Conservation (phyloP, 2,888 invertebrate species). For the Patella depressa region DNA sequence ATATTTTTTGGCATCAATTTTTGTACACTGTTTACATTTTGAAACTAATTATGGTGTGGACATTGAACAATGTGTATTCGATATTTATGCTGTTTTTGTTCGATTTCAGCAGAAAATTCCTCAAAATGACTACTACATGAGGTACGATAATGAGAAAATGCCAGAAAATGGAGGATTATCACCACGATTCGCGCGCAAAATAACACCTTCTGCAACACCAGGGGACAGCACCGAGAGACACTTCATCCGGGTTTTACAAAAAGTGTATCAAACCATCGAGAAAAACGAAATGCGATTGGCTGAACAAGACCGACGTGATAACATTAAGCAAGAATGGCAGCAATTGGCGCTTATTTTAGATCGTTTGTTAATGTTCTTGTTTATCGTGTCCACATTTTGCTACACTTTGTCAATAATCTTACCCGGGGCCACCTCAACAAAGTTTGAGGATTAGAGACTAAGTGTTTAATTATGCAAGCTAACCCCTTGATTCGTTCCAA, state of each 20-base stretch:
- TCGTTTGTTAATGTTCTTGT: conserved; percentile 73
- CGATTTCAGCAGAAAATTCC: conserved; percentile 35
- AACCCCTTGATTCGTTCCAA: too few relatives aligned
- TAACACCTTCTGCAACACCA: conserved; percentile 31
- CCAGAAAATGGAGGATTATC: conserved; percentile 59
- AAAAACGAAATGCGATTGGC: conserved; percentile 82
- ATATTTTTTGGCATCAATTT: too few relatives aligned
- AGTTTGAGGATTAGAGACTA: background rate
- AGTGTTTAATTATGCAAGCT: background rate
- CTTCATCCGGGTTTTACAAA: conserved; percentile 79
- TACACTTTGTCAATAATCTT: conserved; percentile 7
- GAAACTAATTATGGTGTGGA: too few relatives aligned
- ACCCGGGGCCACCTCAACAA: background rate
- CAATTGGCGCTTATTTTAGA: conserved; percentile 84
- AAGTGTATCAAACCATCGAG: conserved; percentile 83
- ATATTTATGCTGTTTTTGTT: background rate
- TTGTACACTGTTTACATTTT: too few relatives aligned
- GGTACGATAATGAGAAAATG: conserved; percentile 41
- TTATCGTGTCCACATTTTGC: conserved; percentile 72
- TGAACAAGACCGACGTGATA: conserved; percentile 84
- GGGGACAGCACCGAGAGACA: conserved; percentile 74
- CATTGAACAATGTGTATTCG: too few relatives aligned
- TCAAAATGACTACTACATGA: conserved; percentile 39
- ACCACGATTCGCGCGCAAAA: conserved; percentile 44
- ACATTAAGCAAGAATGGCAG: conserved; percentile 86